A percentile compares a stretch with the other conserved stretches of the same genome.
Conservation (phyloP, 2,888 invertebrate genomes). For the Lagria hirta region DNA sequence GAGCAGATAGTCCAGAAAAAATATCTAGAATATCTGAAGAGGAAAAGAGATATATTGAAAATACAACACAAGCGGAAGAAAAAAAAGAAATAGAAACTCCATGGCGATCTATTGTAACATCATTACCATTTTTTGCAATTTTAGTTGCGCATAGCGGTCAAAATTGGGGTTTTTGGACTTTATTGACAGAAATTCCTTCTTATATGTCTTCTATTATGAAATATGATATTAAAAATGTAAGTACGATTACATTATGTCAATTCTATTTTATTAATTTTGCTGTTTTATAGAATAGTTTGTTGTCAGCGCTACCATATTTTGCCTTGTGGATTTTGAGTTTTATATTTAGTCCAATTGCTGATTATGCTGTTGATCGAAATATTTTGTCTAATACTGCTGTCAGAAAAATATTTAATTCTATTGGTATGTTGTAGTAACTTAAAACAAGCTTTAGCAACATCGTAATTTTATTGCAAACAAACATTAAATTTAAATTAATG, state of each 20-base stretch:
- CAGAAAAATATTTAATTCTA: slow-evolving; percentile 64
- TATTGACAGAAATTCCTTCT: slow-evolving; percentile 78
- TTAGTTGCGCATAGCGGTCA: slow-evolving; percentile 72
- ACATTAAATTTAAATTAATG: too few relatives aligned
- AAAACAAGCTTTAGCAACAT: too few relatives aligned
- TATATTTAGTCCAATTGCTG: slow-evolving; percentile 68
- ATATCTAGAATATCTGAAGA: slow-evolving; percentile 60
- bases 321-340: slow-evolving; percentile 72
- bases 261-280: too few relatives aligned
- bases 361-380: slow-evolving; percentile 58
- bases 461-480: too few relatives aligned
- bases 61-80: slow-evolving; percentile 58
- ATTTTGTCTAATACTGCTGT: slow-evolving; percentile 52
- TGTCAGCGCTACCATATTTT: slow-evolving; percentile 73
- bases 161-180: slow-evolving; percentile 81
- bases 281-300: slow-evolving; percentile 61
- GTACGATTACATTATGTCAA: too few relatives aligned
- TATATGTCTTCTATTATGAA: slow-evolving; percentile 74
- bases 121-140: slow-evolving; percentile 74
- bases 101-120: slow-evolving; percentile 72
- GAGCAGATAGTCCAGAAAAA: slow-evolving; percentile 63
- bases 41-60: slow-evolving; percentile 62
- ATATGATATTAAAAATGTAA: slow-evolving; percentile 70
- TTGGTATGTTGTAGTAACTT: too few relatives aligned
- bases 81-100: slow-evolving; percentile 59